Conservation (phyloP, 2,113 vertebrate genomes). For the Tragelaphus imberbis region DNA sequence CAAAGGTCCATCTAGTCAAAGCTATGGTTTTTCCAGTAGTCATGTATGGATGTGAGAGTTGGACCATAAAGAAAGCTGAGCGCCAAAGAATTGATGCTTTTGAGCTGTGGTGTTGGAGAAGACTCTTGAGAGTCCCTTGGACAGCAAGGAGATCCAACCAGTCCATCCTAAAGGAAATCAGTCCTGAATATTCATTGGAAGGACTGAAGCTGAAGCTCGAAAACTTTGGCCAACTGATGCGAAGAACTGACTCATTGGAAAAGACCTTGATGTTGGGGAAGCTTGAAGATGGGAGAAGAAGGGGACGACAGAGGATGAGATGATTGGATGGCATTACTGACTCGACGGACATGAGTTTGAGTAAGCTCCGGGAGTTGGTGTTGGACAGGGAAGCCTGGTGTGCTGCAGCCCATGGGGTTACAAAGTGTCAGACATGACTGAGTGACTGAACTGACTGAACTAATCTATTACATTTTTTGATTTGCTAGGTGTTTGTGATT, state of each 20-base stretch:
- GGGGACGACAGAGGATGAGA: background rate
- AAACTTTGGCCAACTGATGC: background rate
- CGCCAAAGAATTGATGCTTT: background rate
- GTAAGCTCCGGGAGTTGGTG: background rate
- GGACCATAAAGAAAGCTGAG: background rate
- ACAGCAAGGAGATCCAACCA: background rate
- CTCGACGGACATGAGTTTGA: background rate
- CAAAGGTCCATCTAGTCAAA: background rate
- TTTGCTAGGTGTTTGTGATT: background rate
- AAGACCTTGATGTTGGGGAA: background rate
- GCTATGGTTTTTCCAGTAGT: background rate
- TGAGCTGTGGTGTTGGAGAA: background rate
- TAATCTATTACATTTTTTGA: background rate
- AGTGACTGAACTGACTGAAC: background rate
- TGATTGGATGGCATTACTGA: background rate
- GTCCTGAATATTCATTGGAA: background rate
- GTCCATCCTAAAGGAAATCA: background rate
- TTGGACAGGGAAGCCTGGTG: background rate
- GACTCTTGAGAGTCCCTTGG: background rate
- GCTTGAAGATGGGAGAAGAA: background rate
- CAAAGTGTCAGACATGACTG: background rate
- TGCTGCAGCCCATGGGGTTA: background rate
- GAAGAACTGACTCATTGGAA: background rate
- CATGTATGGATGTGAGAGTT: background rate
- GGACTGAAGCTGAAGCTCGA: background rate